These are phyloP conservation scores for Leptinotarsa juncta DNA, from an alignment of 2,888 invertebrate genomes.

Conservation along the genomic window DNA sequence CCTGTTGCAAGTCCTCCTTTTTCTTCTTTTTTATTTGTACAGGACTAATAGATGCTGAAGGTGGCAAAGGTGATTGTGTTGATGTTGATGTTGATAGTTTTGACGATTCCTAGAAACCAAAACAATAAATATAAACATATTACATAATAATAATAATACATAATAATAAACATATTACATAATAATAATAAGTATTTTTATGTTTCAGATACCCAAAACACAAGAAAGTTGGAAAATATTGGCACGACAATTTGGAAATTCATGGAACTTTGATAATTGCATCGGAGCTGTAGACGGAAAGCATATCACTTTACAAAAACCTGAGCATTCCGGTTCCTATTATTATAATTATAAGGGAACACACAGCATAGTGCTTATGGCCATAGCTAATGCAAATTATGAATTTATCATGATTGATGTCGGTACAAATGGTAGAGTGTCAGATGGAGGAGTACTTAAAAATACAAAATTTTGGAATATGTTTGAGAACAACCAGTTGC, in stretches of 20 bases:
- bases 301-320: not conserved
- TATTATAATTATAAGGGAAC: no score
- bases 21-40: not conserved
- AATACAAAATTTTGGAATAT: not conserved
- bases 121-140: not conserved
- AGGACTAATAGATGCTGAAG: constrained; percentile 8
- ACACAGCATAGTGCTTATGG: no score
- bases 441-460: constrained; percentile 11
- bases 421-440: not conserved
- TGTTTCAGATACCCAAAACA: not conserved
- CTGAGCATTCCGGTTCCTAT: not conserved
- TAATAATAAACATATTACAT: no score
- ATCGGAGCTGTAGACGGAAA: constrained; percentile 1
- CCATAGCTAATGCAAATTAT: no score
- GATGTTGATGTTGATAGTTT: no score
- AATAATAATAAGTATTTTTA: not conserved
- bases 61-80: not conserved
- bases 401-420: no score
- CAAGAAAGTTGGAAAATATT: not conserved
- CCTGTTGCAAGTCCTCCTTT: no score
- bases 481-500: not conserved
- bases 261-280: constrained; percentile 5
- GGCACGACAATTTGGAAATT: not conserved
- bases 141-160: no score
- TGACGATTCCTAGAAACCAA: not conserved